Percentiles rank a stretch among this genome's conserved stretches.
Evolutionary conservation across 2,113 vertebrate species (phyloP).

Genomic region (Psettodes erumei): DNA sequence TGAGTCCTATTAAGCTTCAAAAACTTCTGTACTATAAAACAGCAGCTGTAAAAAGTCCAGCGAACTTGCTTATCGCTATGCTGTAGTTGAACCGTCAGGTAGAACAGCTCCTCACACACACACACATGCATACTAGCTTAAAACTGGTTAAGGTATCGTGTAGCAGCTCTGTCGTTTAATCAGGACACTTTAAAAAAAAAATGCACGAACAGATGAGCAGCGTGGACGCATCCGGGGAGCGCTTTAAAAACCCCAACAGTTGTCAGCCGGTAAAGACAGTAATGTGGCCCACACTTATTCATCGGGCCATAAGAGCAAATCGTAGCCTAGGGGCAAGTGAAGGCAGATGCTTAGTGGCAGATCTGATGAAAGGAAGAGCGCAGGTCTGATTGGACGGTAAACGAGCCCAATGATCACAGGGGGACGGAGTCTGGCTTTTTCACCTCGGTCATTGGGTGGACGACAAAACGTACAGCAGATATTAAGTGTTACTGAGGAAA

Average conservation of each 20-base stretch:
- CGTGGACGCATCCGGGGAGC: background rate
- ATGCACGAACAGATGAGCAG: conserved; percentile 19
- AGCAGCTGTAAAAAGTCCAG: conserved; percentile 57
- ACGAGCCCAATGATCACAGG: conserved; percentile 17
- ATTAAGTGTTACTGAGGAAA: background rate
- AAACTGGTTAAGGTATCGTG: conserved; percentile 54
- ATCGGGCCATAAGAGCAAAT: conserved; percentile 21
- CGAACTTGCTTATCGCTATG: conserved; percentile 45
- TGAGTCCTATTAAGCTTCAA: conserved; percentile 57
- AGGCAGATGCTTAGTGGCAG: conserved; percentile 36
- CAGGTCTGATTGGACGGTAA: conserved; percentile 43
- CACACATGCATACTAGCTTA: conserved; percentile 56
- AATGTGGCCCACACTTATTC: conserved; percentile 10
- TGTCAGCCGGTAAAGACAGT: conserved; percentile 11
- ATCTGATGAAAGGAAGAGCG: conserved; percentile 29
- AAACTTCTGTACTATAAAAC: conserved; percentile 48
- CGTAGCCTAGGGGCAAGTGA: conserved; percentile 15
- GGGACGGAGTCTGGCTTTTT: conserved; percentile 36
- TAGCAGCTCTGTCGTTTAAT: conserved; percentile 54
- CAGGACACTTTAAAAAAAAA: conserved; percentile 20
- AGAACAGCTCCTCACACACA: conserved; percentile 23
- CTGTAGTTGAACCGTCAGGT: conserved; percentile 27
- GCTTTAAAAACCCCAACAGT: conserved; percentile 19
- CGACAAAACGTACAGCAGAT: conserved; percentile 24
- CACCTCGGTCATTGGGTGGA: conserved; percentile 26